phyloP scores from a whole-genome alignment of 2,888 invertebrate species.

The Cantharis rustica region DNA sequence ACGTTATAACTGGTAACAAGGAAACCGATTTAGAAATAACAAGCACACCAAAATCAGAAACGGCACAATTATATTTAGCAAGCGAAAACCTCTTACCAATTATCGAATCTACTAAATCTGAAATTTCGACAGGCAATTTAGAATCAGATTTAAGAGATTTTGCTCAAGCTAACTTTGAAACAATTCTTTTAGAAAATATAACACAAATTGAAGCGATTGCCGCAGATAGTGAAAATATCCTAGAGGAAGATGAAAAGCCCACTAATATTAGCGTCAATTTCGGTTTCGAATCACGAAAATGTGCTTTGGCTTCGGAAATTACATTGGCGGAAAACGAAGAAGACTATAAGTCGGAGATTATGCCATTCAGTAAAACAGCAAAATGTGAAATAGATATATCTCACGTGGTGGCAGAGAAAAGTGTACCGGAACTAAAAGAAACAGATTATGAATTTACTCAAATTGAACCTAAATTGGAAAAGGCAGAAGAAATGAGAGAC shows the following conservation, averaged over 20 bases:
- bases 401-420: constrained; percentile 54
- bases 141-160: constrained; percentile 31
- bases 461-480: constrained; percentile 41
- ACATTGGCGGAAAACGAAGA: constrained; percentile 56
- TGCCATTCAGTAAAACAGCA: constrained; percentile 49
- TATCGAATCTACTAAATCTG: constrained; percentile 53
- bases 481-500: constrained; percentile 54
- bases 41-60: constrained; percentile 47
- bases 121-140: constrained; percentile 44
- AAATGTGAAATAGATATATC: constrained; percentile 43
- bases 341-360: constrained; percentile 45
- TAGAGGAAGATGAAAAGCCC: constrained; percentile 47
- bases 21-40: constrained; percentile 53
- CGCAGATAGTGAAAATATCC: constrained; percentile 55
- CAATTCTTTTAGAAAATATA: constrained; percentile 49
- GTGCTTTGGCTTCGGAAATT: constrained; percentile 54
- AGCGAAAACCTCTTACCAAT: constrained; percentile 56
- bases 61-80: constrained; percentile 45
- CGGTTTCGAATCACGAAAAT: constrained; percentile 52
- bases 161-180: constrained; percentile 42
- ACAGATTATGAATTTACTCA: constrained; percentile 39
- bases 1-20: constrained; percentile 58
- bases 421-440: constrained; percentile 43
- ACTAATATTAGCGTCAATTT: constrained; percentile 54
- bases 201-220: constrained; percentile 49